Percentiles rank a stretch among this genome's conserved stretches.
Evolutionary conservation across 2,113 vertebrate species (phyloP).

Genomic region (Himantopus leucocephalus): DNA sequence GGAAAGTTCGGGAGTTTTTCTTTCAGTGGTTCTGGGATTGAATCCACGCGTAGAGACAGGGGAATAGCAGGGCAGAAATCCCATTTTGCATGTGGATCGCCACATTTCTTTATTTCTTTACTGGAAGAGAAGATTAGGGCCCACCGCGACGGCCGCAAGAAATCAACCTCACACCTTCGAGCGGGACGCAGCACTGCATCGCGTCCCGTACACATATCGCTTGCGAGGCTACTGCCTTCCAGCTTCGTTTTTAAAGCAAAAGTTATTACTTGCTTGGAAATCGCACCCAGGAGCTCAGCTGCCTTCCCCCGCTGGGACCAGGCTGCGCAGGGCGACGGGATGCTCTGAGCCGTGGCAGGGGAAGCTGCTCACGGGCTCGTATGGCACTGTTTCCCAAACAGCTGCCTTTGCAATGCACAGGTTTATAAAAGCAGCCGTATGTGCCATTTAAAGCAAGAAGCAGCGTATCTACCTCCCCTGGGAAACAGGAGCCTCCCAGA

Average conservation of each 20-base stretch:
- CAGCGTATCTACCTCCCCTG: not conserved
- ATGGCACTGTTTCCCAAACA: not conserved
- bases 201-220: not conserved
- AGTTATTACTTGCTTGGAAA: not conserved
- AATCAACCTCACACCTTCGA: not conserved
- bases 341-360: not conserved
- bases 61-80: not conserved
- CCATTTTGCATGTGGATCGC: rapidly evolving
- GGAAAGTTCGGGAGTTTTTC: not conserved
- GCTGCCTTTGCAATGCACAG: not conserved
- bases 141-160: not conserved
- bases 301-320: not conserved
- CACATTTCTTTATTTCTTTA: not conserved
- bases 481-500: too few species aligned
- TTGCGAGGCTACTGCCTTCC: not conserved
- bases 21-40: not conserved
- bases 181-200: not conserved
- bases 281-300: not conserved
- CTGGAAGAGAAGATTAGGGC: not conserved
- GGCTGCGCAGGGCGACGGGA: too few species aligned
- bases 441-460: not conserved
- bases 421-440: rapidly evolving
- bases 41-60: not conserved
- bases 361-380: not conserved
- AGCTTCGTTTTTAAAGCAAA: not conserved